These are phyloP conservation scores for Petrosia ficiformis DNA, from an alignment of 37 sponge, comb jelly and placozoan species.

Conservation along the genomic window DNA sequence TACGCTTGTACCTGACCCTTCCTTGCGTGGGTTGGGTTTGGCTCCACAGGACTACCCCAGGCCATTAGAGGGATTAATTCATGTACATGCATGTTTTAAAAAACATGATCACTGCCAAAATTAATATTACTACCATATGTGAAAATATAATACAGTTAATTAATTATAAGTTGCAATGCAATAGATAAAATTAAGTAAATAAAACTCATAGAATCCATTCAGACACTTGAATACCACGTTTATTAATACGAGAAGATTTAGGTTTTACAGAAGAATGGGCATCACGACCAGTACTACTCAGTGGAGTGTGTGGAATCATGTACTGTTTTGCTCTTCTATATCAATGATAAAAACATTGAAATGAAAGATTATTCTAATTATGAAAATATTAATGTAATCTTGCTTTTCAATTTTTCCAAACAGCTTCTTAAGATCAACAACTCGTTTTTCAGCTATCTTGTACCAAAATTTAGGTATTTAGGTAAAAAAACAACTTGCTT, in stretches of 20 bases:
- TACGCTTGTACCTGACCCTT: no score
- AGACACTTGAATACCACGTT: neutral
- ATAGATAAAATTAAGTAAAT: neutral
- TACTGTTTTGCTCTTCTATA: neutral
- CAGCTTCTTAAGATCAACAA: no score
- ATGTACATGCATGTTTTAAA: no score
- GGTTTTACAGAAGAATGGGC: neutral
- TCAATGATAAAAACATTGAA: no score
- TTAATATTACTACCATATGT: neutral
- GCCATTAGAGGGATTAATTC: no score
- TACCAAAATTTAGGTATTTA: no score
- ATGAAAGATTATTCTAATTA: neutral
- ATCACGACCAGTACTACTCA: no score
- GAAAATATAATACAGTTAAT: neutral
- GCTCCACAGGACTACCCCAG: no score
- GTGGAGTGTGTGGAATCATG: neutral
- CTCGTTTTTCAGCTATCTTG: no score
- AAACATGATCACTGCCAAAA: neutral
- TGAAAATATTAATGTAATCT: conserved; percentile 1
- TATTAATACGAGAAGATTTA: neutral
- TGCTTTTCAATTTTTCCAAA: no score
- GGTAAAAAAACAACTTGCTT: no score
- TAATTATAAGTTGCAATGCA: neutral
- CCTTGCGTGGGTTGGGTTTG: no score
- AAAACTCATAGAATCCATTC: conserved; percentile 6